phyloP scores from a whole-genome alignment of 2,113 vertebrate species.

The Anarrhichthys ocellatus region DNA sequence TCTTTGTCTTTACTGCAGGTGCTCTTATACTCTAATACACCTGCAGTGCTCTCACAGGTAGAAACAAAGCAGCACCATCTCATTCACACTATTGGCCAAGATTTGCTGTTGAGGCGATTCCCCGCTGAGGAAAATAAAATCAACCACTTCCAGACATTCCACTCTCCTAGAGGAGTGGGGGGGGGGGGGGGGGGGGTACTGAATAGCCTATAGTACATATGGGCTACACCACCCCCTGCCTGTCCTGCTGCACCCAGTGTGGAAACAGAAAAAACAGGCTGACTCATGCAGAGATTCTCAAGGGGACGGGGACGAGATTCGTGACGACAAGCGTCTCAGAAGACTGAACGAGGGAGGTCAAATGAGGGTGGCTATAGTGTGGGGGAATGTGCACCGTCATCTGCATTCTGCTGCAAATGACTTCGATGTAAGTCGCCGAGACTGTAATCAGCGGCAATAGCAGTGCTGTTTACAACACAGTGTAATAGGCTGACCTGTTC shows the following conservation, averaged over 20 bases:
- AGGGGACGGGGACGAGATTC: conserved; percentile 25
- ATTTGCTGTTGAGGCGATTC: conserved; percentile 52
- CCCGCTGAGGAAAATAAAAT: conserved; percentile 24
- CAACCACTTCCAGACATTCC: conserved; percentile 46
- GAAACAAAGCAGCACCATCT: conserved; percentile 24
- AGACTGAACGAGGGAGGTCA: conserved; percentile 28
- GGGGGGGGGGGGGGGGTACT: not conserved
- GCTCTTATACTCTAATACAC: conserved; percentile 9
- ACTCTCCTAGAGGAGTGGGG: conserved; percentile 20
- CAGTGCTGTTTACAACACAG: conserved; percentile 31
- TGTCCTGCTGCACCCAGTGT: conserved; percentile 13
- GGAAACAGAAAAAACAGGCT: conserved; percentile 24
- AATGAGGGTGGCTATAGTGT: conserved; percentile 13
- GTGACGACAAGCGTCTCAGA: conserved; percentile 36
- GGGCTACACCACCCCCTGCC: conserved; percentile 27
- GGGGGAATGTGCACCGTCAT: conserved; percentile 36
- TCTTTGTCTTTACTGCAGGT: conserved; percentile 23
- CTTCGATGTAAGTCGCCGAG: conserved; percentile 16
- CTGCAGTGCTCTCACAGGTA: conserved; percentile 48
- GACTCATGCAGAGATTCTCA: conserved; percentile 64
- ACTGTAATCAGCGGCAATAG: conserved; percentile 40
- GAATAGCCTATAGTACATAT: conserved; percentile 27
- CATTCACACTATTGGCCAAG: conserved; percentile 34
- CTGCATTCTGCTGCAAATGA: conserved; percentile 6
- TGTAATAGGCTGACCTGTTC: conserved; percentile 32